phyloP scores from a whole-genome alignment of 2,888 invertebrate genomes.

The Drosophila meridionalis region DNA sequence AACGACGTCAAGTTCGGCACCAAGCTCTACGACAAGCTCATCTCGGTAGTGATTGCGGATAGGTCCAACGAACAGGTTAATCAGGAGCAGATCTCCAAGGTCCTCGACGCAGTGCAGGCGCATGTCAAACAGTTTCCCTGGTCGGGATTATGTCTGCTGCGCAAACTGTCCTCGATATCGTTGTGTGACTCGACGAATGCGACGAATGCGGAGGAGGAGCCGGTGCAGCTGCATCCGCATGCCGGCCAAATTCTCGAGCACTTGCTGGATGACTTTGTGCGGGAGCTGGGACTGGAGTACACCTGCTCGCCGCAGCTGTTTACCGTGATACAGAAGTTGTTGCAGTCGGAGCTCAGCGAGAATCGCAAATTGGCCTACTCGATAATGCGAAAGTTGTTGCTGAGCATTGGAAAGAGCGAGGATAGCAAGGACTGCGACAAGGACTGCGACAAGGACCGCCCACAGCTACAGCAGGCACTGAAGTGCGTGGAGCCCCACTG shows the following conservation, averaged over 20 bases:
- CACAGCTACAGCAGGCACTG: conserved; percentile 2
- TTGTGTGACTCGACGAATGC: conserved; percentile 1
- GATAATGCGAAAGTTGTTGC: conserved; percentile 54
- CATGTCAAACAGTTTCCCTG: conserved; percentile 46
- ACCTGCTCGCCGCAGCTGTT: conserved; percentile 41
- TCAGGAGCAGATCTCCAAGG: conserved; percentile 45
- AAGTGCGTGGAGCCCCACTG: conserved; percentile 52
- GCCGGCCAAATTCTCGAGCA: conserved; percentile 59
- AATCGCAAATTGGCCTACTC: conserved; percentile 65
- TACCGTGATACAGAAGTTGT: conserved; percentile 49
- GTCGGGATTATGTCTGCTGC: conserved; percentile 31
- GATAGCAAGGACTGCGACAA: not conserved
- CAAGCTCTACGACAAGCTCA: conserved; percentile 47
- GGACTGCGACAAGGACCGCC: not conserved
- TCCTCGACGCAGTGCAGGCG: conserved; percentile 59
- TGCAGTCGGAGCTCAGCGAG: conserved; percentile 55
- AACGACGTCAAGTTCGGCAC: conserved; percentile 43
- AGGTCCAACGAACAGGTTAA: conserved; percentile 12
- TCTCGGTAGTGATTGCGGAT: conserved; percentile 37
- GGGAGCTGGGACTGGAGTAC: conserved; percentile 32
- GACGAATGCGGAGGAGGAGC: not conserved
- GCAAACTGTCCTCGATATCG: conserved; percentile 36
- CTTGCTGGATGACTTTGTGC: conserved; percentile 60
- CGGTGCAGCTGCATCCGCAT: conserved; percentile 24
- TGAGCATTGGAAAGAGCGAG: conserved; percentile 14